Evolutionary conservation across 2,797 vertebrate species (phyloP), one percentile per base, ranked within the genome.

Genomic region (Crypturellus tataupa): DNA sequence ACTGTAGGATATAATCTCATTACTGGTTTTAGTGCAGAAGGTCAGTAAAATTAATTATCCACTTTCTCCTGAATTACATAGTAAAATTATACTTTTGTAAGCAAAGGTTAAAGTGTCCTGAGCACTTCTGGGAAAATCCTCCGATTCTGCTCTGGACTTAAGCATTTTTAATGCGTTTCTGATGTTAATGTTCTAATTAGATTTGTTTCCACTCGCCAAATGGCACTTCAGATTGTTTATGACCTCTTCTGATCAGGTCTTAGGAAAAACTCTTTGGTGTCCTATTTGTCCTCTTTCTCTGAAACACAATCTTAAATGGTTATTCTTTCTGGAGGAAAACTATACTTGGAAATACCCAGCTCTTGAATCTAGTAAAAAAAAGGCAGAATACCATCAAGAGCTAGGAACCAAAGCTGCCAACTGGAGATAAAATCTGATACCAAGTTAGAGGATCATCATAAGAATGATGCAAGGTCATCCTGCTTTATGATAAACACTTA

Each of bases 291-390:
- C 1, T 53, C 2, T 1, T 81, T 5, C 14, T 56, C 23, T 42
- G 13, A 42, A 13, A 6, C 5, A 1, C 4, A 3, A 8, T 62
- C 16, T 60, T n/a, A 13, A n/a, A 14, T 25, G n/a, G 56, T 7
- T 37, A 20, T 42, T 76, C 4, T 1, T 58, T 12, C 56, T 76
- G 42, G 20, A 69, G 51, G 12, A 44, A 37, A 20, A 4, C 20
- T 64, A 13, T 51, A 1, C 1, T 14, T 31, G 40, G 29, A 75
- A 56, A 73, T 2, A 1, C 25, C 7, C 29, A 49, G 55, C 11
- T 7, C 10, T n/a, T 85, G 58, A 49, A 33, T 40, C 59, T 67
- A 39, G 15, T 20, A 40, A 33, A 55, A 25, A 25, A 83, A 56
- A 82, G 53, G 46, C 14, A 47, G 7, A 46, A n/a, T 4, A 13